Evolutionary conservation across 2,888 invertebrate species (phyloP).

Genomic region (Orthosia cruda): DNA sequence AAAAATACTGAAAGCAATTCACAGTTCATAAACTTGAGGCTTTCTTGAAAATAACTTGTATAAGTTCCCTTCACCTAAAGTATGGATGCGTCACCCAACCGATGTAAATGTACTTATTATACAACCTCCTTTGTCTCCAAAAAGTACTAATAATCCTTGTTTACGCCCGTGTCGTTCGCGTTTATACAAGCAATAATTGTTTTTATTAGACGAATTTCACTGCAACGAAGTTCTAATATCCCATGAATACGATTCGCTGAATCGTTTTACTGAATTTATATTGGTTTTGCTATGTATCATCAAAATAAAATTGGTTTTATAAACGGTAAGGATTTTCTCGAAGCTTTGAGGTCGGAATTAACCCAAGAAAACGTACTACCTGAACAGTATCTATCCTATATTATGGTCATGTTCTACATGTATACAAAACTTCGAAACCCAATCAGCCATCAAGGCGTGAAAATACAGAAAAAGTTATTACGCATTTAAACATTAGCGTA

Average conservation of each 20-base stretch:
- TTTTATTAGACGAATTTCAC: slow-evolving; percentile 81
- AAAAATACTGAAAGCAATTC: slow-evolving; percentile 71
- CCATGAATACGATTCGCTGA: slow-evolving; percentile 66
- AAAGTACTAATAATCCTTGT: slow-evolving; percentile 77
- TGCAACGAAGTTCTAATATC: slow-evolving; percentile 71
- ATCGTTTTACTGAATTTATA: slow-evolving; percentile 64
- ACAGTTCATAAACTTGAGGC: slow-evolving; percentile 81
- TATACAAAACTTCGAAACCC: neutral
- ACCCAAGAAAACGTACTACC: neutral
- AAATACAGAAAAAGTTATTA: no score
- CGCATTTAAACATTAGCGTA: no score
- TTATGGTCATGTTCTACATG: neutral
- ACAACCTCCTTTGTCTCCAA: slow-evolving; percentile 76
- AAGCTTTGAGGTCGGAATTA: neutral
- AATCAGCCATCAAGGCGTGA: no score
- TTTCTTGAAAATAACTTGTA: slow-evolving; percentile 80
- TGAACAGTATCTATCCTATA: no score
- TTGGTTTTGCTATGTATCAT: slow-evolving; percentile 58
- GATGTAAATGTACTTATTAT: slow-evolving; percentile 83
- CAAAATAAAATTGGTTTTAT: slow-evolving; percentile 49
- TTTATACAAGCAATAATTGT: slow-evolving; percentile 82
- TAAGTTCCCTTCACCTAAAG: slow-evolving; percentile 81
- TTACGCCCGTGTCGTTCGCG: slow-evolving; percentile 78
- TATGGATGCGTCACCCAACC: slow-evolving; percentile 80
- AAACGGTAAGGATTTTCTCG: neutral